phyloP scores from a whole-genome alignment of 1,140 invertebrate species.

The Drosophila takahashii region DNA sequence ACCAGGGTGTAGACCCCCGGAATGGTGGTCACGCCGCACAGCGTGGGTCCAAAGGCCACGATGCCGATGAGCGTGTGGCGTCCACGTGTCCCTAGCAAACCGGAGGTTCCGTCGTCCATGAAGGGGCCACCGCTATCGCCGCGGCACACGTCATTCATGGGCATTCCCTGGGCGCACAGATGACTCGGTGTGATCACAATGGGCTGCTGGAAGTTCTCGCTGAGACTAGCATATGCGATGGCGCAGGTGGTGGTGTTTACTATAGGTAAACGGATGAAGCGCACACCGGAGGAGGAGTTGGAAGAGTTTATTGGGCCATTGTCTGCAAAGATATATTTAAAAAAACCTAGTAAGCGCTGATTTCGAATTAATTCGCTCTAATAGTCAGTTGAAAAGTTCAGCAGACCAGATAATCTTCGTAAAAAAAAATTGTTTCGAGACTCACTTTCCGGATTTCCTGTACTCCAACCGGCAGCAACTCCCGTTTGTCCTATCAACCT shows the following conservation, averaged over 20 bases:
- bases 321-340: constrained; percentile 10
- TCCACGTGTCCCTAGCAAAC: constrained; percentile 64
- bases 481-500: constrained; percentile 81
- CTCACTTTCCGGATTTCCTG: constrained; percentile 58
- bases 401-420: constrained; percentile 6
- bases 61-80: constrained; percentile 87
- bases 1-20: constrained; percentile 87
- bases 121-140: constrained; percentile 89
- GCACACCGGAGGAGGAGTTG: constrained; percentile 16
- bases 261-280: constrained; percentile 85
- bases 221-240: constrained; percentile 77
- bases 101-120: constrained; percentile 85
- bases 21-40: constrained; percentile 85
- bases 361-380: neutral
- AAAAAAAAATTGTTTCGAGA: constrained; percentile 22
- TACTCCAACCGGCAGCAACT: constrained; percentile 87
- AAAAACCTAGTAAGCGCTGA: constrained; percentile 6
- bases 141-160: constrained; percentile 84
- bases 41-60: constrained; percentile 88
- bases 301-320: constrained; percentile 63
- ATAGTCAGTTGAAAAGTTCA: constrained; percentile 17
- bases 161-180: constrained; percentile 85
- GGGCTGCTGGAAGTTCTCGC: constrained; percentile 83
- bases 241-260: constrained; percentile 81
- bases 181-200: constrained; percentile 84